Percentiles rank a stretch among this genome's conserved stretches.
phyloP scores from a whole-genome alignment of 2,113 vertebrate genomes.

The Leucopternis melanops region DNA sequence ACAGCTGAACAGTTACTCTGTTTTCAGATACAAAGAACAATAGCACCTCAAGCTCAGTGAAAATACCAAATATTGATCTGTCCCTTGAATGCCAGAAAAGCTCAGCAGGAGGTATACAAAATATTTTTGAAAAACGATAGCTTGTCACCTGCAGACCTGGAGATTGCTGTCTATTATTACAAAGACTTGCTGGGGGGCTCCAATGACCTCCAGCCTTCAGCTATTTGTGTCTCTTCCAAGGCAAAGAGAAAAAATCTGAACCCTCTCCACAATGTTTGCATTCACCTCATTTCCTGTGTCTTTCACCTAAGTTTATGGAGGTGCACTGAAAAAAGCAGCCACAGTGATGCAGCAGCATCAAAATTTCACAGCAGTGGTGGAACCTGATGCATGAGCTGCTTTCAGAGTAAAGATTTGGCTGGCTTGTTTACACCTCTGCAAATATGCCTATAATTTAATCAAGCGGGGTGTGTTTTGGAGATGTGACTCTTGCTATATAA shows the following conservation, averaged over 20 bases:
- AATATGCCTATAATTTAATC: background rate
- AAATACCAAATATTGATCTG: constrained; percentile 58
- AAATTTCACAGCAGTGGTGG: background rate
- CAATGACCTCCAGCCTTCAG: constrained; percentile 46
- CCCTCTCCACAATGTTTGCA: constrained; percentile 5
- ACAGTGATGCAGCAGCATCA: background rate
- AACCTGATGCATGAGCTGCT: background rate
- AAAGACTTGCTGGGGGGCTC: constrained; percentile 42
- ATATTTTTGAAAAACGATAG: constrained; percentile 44
- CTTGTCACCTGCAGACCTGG: constrained; percentile 55
- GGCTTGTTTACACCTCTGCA: background rate
- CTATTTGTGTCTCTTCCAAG: constrained; percentile 49
- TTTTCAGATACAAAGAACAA: constrained; percentile 63
- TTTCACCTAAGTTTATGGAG: background rate
- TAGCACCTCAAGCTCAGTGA: background rate
- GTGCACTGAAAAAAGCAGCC: background rate
- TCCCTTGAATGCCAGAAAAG: constrained; percentile 26
- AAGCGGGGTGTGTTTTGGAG: background rate
- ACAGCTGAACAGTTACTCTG: constrained; percentile 16
- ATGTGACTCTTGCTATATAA: background rate
- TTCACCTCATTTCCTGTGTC: background rate
- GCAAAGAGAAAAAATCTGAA: constrained; percentile 19
- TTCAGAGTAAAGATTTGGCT: background rate
- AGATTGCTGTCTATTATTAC: constrained; percentile 11
- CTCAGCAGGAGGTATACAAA: constrained; percentile 44